A percentile compares a stretch with the other conserved stretches of the same genome.
phyloP scores from a whole-genome alignment of 2,797 vertebrate species.

The Clarias laeviceps region DNA sequence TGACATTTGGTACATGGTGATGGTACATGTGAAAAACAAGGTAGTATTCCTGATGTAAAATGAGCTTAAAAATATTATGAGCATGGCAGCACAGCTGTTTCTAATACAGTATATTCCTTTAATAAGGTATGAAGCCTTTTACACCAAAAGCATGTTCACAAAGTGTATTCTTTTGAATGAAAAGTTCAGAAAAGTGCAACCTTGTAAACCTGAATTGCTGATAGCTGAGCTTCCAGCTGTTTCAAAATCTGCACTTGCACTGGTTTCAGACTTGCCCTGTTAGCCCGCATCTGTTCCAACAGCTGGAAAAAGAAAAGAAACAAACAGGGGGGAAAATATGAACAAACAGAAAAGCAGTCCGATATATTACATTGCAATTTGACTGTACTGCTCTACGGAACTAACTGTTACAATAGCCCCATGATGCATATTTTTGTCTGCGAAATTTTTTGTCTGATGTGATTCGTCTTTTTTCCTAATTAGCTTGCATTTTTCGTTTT shows the following conservation, averaged over 20 bases:
- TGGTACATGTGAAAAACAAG: not conserved
- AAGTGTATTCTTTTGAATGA: not conserved
- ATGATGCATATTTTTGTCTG: too few relatives aligned
- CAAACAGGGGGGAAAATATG: not conserved
- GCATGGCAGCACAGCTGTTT: not conserved
- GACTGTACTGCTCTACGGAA: too few relatives aligned
- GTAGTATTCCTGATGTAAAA: not conserved
- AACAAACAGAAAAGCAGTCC: too few relatives aligned
- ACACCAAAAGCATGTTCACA: not conserved
- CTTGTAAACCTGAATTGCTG: slow-evolving; percentile 81
- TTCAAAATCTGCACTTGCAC: slow-evolving; percentile 92
- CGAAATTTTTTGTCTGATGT: too few relatives aligned
- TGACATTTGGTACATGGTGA: not conserved
- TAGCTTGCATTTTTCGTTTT: too few relatives aligned
- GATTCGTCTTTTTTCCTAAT: too few relatives aligned
- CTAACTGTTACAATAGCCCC: too few relatives aligned
- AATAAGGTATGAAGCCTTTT: not conserved
- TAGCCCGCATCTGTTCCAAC: slow-evolving; percentile 92
- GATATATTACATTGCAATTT: too few relatives aligned
- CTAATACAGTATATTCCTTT: not conserved
- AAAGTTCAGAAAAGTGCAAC: not conserved
- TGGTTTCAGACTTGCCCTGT: slow-evolving; percentile 89
- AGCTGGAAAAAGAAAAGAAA: slow-evolving; percentile 68
- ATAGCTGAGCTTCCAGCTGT: slow-evolving; percentile 94
- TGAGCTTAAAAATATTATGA: not conserved